phyloP scores from a whole-genome alignment of 2,797 vertebrate genomes.

The Sebastes flavidus region DNA sequence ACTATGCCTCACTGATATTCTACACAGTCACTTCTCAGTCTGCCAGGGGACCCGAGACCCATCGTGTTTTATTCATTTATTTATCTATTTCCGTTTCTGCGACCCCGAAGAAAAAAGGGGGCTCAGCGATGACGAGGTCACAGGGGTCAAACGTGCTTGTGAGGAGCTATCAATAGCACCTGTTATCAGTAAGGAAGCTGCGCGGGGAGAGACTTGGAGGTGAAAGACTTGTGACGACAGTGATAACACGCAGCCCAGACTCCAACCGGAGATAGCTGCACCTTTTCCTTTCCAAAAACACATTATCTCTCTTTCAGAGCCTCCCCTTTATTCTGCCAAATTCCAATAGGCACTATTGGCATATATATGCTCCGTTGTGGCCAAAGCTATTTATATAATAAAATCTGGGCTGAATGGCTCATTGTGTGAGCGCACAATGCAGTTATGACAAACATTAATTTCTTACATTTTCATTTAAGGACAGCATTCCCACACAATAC shows the following conservation, averaged over 20 bases:
- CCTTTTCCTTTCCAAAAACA: slow-evolving; percentile 65
- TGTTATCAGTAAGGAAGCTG: slow-evolving; percentile 49
- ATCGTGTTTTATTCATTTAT: slow-evolving; percentile 79
- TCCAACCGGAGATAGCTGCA: slow-evolving; percentile 50
- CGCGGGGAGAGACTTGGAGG: slow-evolving; percentile 19
- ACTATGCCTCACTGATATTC: slow-evolving; percentile 86
- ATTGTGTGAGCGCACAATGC: slow-evolving; percentile 70
- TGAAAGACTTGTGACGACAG: slow-evolving; percentile 46
- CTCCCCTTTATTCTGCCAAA: slow-evolving; percentile 62
- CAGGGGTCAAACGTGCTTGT: slow-evolving; percentile 59
- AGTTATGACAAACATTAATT: slow-evolving; percentile 65
- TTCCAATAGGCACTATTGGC: slow-evolving; percentile 72
- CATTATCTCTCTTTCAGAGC: slow-evolving; percentile 67
- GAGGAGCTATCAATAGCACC: slow-evolving; percentile 65
- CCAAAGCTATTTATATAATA: slow-evolving; percentile 71
- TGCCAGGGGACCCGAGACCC: slow-evolving; percentile 65
- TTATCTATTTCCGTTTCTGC: slow-evolving; percentile 72
- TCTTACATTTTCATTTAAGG: slow-evolving; percentile 64
- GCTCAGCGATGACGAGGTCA: slow-evolving; percentile 45
- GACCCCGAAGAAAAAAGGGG: slow-evolving; percentile 36
- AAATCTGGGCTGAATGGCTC: slow-evolving; percentile 69
- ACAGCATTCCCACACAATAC: slow-evolving; percentile 40
- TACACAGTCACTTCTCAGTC: slow-evolving; percentile 69
- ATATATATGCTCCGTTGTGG: slow-evolving; percentile 47
- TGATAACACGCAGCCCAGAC: slow-evolving; percentile 45